phyloP scores from a whole-genome alignment of 2,797 vertebrate genomes.

The Jordanella pulchra region DNA sequence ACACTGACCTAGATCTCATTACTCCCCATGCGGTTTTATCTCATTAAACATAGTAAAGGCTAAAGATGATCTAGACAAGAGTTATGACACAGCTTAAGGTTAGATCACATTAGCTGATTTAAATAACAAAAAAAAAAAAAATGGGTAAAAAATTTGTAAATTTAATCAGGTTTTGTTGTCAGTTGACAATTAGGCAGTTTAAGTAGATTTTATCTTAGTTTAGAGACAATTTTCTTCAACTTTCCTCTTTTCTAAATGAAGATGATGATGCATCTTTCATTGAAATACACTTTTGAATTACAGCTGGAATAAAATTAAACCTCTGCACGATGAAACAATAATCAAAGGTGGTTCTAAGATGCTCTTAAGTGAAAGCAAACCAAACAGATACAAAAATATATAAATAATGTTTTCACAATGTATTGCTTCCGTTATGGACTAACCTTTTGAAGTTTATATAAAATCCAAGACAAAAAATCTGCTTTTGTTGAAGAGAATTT shows the following conservation, averaged over 20 bases:
- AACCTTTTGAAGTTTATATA: not conserved
- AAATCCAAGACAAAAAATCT: too few relatives aligned
- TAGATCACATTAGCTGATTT: slow-evolving; percentile 6
- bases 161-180: slow-evolving; percentile 12
- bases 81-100: slow-evolving; percentile 24
- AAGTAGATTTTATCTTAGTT: not conserved
- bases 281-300: slow-evolving; percentile 14
- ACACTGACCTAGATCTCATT: slow-evolving; percentile 57
- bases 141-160: not conserved
- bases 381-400: not conserved
- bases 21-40: slow-evolving; percentile 30
- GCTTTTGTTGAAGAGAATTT: not conserved
- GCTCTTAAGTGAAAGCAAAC: not conserved
- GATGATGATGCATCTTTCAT: not conserved
- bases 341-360: not conserved
- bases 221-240: slow-evolving; percentile 13
- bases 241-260: not conserved
- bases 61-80: not conserved
- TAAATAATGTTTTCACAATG: not conserved
- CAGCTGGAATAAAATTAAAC: slow-evolving; percentile 10
- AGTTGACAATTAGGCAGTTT: slow-evolving; percentile 12
- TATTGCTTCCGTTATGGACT: not conserved
- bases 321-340: not conserved
- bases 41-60: slow-evolving; percentile 13
- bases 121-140: slow-evolving; percentile 10